Conservation (phyloP, 2,888 invertebrate genomes). For the Ferdinandea cuprea region DNA sequence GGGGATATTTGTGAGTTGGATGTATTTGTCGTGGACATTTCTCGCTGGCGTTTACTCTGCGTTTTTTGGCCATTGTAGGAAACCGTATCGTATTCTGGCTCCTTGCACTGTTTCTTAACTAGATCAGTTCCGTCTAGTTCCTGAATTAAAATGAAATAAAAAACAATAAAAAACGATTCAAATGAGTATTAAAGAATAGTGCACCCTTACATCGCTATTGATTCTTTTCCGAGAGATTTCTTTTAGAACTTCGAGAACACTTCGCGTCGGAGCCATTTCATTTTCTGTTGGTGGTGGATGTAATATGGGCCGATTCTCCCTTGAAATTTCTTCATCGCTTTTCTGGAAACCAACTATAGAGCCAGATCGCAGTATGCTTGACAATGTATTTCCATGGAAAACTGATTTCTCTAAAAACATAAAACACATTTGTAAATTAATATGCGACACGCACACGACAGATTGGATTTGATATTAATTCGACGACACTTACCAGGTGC, state of each 20-base stretch:
- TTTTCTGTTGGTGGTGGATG: constrained; percentile 80
- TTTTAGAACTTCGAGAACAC: constrained; percentile 85
- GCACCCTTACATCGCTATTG: constrained; percentile 82
- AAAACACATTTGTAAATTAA: background rate
- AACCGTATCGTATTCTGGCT: constrained; percentile 73
- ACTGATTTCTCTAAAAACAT: constrained; percentile 76
- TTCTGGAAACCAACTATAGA: constrained; percentile 79
- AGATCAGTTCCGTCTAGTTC: constrained; percentile 76
- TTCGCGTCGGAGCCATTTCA: constrained; percentile 83
- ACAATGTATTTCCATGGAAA: constrained; percentile 80
- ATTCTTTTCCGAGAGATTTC: constrained; percentile 85
- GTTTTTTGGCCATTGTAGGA: constrained; percentile 39
- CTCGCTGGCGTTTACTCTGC: constrained; percentile 79
- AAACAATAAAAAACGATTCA: background rate
- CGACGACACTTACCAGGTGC: constrained; percentile 79
- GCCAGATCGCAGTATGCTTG: constrained; percentile 80
- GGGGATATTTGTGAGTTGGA: constrained; percentile 77
- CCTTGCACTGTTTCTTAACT: constrained; percentile 81
- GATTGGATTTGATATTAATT: background rate
- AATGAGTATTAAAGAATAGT: too few relatives aligned
- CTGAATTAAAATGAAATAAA: constrained; percentile 76
- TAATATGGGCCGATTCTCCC: constrained; percentile 81
- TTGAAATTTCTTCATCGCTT: constrained; percentile 78
- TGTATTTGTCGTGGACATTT: constrained; percentile 44
- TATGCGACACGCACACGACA: too few relatives aligned